Evolutionary conservation across 2,888 invertebrate species (phyloP), one percentile per base, ranked within the genome.

Genomic region (Drosophila birchii): DNA sequence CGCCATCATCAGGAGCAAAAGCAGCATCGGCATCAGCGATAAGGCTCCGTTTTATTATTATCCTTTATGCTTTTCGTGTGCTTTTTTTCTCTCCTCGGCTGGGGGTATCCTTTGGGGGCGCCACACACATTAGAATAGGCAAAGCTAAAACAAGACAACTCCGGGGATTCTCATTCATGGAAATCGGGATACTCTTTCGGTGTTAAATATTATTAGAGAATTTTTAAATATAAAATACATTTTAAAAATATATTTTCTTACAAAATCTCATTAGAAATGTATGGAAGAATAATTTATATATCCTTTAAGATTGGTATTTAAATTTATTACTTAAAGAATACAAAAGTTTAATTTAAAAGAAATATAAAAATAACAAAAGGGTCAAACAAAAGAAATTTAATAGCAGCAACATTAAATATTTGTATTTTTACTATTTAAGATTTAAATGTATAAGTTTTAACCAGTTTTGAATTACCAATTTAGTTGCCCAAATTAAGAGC

Each of bases 11-110:
- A 38, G 71, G 29, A 70, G 59, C 49, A 38, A 71, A 72, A 26
- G 72, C 59, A 69, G 53, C 86, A 76, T 78, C 78, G 75, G 82
- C 89, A 90, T 88, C 86, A 78, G 83, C 80, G 86, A 86, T 86
- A 86, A 86, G 86, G 78, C 62, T 64, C 81, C 68, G 76, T 88
- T 89, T 85, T 88, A 86, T 86, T 90, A 86, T 90, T 89, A 86
- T 90, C 84, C 88, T 85, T 90, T 78, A 78, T 70, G 58, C 69
- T 58, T 64, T 67, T 62, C 70, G 57, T 70, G 72, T 61, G 60
- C 67, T 68, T 41, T 72, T 69, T 71, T 54, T 56, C 49, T 12
- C 41, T 26, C 55, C 26, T 41, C 26, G 6, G 5, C 29, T 32
- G 29, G 43, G 51, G 38, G 18, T 14, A 18, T 6, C 45, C 47